Base-by-base conservation (phyloP, 2,113 vertebrate species). In the Cavia aperea region DNA sequence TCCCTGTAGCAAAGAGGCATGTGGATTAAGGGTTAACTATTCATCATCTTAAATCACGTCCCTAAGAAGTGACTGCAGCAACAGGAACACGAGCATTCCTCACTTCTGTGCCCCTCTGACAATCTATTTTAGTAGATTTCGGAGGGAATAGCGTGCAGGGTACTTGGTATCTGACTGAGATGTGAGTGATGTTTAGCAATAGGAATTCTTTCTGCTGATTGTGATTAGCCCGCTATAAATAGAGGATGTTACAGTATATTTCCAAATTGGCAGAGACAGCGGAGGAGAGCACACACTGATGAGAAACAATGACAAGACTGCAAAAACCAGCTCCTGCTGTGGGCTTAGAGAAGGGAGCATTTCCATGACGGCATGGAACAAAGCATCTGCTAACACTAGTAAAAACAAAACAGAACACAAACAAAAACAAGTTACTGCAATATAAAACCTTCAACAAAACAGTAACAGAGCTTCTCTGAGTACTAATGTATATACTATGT, bases 41-140 rank as follows among this genome's bases (percentile, higher is more conserved):
- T 39, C 63, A 58, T 82, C 75, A 82, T n/a, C 66, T 58, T 72
- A 93, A 93, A 94, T 87, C 72, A 62, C 29, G 21, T 60, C 39
- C 56, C 68, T 62, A 86, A 86, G 63, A 82, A 86, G 19, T 46
- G 70, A 72, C n/a, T 12, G 11, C 36, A 49, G 46, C 12, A 79
- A 49, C 93, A n/a, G 46, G 79, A 79, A 93, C 81, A 63, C 54
- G 16, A 84, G 51, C 7, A 31, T 21, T 54, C 14, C 39, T 85
- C 73, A 60, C 8, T 75, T 81, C 43, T 39, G 1, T 31, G 60
- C 10, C n/a, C 31, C 51, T 88, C 43, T 65, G 54, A 66, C 15
- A 39, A 66, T 70, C 36, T 66, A 19, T 29, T 56, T 39, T 21
- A 60, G 72, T 24, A 31, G 60, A 60, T 92, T 79, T 85, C 1